These are phyloP conservation scores for Corydoras sp. DNA, from an alignment of 2,113 vertebrate genomes.

Conservation along the genomic window DNA sequence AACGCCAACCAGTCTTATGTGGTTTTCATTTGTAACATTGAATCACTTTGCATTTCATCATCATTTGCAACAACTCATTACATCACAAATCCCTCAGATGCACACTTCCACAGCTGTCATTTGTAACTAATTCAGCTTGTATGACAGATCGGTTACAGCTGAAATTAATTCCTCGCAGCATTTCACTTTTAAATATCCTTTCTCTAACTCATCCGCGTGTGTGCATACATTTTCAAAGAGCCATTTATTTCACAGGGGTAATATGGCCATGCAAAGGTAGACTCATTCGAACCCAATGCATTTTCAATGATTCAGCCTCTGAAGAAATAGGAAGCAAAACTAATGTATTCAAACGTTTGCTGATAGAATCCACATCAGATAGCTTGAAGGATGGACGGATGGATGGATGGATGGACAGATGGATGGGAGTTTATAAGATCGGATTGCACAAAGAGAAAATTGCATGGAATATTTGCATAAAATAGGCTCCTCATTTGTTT, in stretches of 20 bases:
- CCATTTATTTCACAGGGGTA: constrained; percentile 22
- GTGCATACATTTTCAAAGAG: constrained; percentile 12
- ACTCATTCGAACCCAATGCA: constrained; percentile 29
- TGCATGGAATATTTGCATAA: neutral
- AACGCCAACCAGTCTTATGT: too few species aligned
- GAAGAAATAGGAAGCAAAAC: constrained; percentile 14
- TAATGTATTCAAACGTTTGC: constrained; percentile 4
- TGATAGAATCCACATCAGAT: constrained; percentile 3
- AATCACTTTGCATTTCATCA: constrained; percentile 1
- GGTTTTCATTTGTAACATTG: too few species aligned
- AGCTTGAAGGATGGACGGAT: constrained; percentile 3
- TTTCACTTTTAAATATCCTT: constrained; percentile 24
- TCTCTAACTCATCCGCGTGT: neutral
- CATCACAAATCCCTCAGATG: neutral
- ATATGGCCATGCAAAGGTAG: constrained; percentile 17
- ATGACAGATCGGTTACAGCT: neutral
- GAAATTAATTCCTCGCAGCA: neutral
- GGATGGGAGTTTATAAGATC: neutral
- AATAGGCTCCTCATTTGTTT: neutral
- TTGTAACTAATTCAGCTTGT: neutral
- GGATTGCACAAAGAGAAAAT: neutral
- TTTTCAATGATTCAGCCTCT: constrained; percentile 24
- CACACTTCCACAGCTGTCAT: neutral
- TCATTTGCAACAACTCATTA: neutral
- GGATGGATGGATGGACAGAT: neutral